Percentiles rank a stretch among this genome's conserved stretches.
These are phyloP conservation scores for Crotophaga sulcirostris DNA, from an alignment of 2,113 vertebrate species.

Conservation along the genomic window DNA sequence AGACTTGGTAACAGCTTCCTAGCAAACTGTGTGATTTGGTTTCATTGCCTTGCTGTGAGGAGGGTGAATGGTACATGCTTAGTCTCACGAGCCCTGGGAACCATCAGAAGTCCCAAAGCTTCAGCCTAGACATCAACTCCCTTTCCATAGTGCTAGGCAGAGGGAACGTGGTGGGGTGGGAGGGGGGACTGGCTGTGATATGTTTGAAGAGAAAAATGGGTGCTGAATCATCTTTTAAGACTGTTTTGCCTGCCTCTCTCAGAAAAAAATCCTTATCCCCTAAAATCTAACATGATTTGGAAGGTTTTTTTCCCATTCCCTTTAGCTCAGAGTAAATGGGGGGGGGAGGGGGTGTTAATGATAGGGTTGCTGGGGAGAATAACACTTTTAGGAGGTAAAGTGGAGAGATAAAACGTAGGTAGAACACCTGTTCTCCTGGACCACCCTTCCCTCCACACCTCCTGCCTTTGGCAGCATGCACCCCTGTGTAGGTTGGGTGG, in stretches of 20 bases:
- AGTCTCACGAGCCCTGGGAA: background rate
- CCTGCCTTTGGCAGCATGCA: background rate
- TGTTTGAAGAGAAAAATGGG: background rate
- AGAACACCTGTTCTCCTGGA: background rate
- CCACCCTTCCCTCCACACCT: background rate
- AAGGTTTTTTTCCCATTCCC: background rate
- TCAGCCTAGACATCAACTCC: background rate
- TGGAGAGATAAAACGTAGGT: background rate
- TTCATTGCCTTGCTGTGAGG: background rate
- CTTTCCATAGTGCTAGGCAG: background rate
- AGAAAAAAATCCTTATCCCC: background rate
- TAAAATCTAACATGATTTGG: background rate
- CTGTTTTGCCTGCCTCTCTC: background rate
- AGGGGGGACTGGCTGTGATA: background rate
- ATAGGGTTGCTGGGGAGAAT: background rate
- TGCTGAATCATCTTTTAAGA: background rate
- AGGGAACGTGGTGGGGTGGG: background rate
- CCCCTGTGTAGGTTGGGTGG: accelerated
- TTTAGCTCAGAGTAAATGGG: background rate
- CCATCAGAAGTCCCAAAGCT: background rate
- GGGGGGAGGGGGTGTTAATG: too few relatives aligned
- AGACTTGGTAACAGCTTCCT: background rate
- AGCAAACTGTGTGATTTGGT: background rate
- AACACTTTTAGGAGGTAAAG: background rate
- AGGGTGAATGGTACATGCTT: background rate